Conservation (phyloP, 2,888 invertebrate genomes). For the Neoitamus cyanurus region DNA sequence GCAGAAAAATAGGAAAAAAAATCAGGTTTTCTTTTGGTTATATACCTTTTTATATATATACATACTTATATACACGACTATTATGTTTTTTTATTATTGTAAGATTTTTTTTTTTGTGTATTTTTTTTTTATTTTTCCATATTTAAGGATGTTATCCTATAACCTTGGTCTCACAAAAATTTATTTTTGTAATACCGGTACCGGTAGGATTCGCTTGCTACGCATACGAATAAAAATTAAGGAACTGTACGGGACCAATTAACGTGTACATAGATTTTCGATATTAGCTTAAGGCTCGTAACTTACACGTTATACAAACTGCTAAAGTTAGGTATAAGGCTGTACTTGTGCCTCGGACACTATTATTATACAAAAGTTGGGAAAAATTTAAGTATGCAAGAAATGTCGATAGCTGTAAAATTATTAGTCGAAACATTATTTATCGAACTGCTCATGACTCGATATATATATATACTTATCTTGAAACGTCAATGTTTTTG, state of each 20-base stretch:
- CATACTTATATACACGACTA: too few relatives aligned
- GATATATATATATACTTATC: constrained; percentile 14
- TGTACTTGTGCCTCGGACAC: neutral
- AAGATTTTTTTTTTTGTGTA: too few relatives aligned
- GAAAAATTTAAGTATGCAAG: neutral
- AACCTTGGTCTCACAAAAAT: too few relatives aligned
- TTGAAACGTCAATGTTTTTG: neutral
- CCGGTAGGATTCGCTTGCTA: too few relatives aligned
- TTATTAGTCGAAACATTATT: neutral
- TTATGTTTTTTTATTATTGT: too few relatives aligned
- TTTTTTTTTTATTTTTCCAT: too few relatives aligned
- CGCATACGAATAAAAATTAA: constrained; percentile 6
- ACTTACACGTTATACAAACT: constrained; percentile 11
- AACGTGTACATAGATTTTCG: neutral
- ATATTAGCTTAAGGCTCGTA: constrained; percentile 25
- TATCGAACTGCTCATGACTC: neutral
- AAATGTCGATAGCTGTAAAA: neutral
- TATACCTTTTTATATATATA: too few relatives aligned
- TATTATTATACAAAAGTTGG: neutral
- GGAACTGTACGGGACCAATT: constrained; percentile 8
- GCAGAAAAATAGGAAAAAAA: too few relatives aligned
- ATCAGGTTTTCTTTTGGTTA: too few relatives aligned
- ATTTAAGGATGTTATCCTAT: too few relatives aligned
- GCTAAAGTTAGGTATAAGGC: neutral
- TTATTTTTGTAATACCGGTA: too few relatives aligned